Evolutionary conservation across 2,888 invertebrate genomes (phyloP), one percentile per base, ranked within the genome.

Genomic region (Sesamia inferens): DNA sequence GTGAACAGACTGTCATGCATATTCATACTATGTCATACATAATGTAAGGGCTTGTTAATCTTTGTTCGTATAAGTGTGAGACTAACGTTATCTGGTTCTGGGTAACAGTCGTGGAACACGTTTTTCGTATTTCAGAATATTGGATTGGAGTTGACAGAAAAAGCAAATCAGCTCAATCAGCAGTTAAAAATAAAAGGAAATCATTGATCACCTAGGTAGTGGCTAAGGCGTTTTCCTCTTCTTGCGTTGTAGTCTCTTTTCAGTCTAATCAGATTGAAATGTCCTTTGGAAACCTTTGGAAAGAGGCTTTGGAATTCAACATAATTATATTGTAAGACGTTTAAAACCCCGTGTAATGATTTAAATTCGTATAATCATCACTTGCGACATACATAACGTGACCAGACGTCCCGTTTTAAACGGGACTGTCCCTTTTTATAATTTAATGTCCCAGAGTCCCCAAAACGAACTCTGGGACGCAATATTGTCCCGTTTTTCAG

Each of bases 21-120:
- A 83, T 85, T 81, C 75, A 83, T 74, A 67, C 47, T 55, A 13
- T 19, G 39, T 31, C 76, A 84, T 84, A 69, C 72, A 85, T 85
- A 68, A 76, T 78, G 75, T 76, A 78, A 82, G 70, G 62, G 69
- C 54, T 65, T 74, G 65, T 67, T 78, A 76, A 82, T 72, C 84
- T 68, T 69, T 54, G 71, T 63, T 67, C n/a, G 68, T 63, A 59
- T 74, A 76, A 73, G 70, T 71, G 72, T 75, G 76, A 67, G 82
- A 82, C 67, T 22, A 61, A 57, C 63, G n/a, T 71, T 76, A 83
- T 71, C 71, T 62, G 31, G 71, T 79, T 83, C 83, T 71, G 48
- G 44, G 83, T 83, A 83, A 64, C 22, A 24, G n/a, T 79, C 47
- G 51, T 57, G 51, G 47, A 59, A 64, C 54, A 48, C 61, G 16